Evolutionary conservation across 1,140 invertebrate genomes (phyloP).

Genomic region (Psilanteris sp.): DNA sequence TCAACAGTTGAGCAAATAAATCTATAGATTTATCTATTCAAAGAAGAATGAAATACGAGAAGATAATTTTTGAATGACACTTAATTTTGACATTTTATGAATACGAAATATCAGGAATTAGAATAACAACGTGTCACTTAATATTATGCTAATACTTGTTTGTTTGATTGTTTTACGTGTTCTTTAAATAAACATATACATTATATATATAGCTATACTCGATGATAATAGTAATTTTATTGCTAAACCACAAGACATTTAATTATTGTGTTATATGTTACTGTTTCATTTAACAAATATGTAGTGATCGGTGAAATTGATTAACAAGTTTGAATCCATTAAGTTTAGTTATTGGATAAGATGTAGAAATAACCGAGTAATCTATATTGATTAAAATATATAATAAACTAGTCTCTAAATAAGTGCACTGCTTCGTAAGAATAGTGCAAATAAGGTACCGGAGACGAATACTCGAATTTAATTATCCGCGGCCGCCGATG

Average conservation of each 20-base stretch:
- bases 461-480: constrained; percentile 64
- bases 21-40: too few species aligned
- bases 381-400: constrained; percentile 52
- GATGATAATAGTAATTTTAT: constrained; percentile 27
- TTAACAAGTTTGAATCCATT: constrained; percentile 12
- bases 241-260: constrained; percentile 3
- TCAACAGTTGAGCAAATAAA: too few species aligned
- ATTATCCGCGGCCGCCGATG: constrained; percentile 9
- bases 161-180: constrained; percentile 28
- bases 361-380: constrained; percentile 41
- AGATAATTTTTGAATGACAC: too few species aligned
- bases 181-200: not conserved
- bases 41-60: too few species aligned
- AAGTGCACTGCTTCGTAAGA: constrained; percentile 58
- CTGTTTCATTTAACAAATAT: constrained; percentile 5
- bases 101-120: too few species aligned
- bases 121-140: too few species aligned
- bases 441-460: constrained; percentile 63
- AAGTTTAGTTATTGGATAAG: constrained; percentile 41
- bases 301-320: constrained; percentile 4
- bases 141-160: too few species aligned
- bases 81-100: too few species aligned
- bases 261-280: too few species aligned
- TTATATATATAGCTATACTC: constrained; percentile 19
- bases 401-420: constrained; percentile 68